Evolutionary conservation across 2,113 vertebrate genomes (phyloP).

Genomic region (Psittacula cyanocephala): DNA sequence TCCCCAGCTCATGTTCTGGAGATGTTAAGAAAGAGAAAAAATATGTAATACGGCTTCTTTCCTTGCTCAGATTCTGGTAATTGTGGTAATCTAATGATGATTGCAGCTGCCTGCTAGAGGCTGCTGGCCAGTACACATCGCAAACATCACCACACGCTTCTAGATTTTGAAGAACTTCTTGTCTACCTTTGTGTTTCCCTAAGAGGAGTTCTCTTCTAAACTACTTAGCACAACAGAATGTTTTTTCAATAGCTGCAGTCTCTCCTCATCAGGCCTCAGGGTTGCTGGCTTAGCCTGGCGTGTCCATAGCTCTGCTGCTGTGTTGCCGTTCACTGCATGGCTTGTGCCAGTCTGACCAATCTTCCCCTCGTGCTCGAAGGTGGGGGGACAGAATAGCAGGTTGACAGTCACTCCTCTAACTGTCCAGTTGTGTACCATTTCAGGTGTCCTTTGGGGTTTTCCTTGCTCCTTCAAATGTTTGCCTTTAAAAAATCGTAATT

Average conservation of each 20-base stretch:
- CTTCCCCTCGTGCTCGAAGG: rapidly evolving
- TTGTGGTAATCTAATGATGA: not conserved
- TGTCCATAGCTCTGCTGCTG: not conserved
- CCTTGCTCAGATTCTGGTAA: not conserved
- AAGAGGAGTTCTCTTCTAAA: not conserved
- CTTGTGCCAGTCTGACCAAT: not conserved
- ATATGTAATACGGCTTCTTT: not conserved
- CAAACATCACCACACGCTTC: not conserved
- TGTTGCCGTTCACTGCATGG: not conserved
- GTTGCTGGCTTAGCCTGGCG: not conserved
- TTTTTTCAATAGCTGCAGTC: not conserved
- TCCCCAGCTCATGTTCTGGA: not conserved
- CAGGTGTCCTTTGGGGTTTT: not conserved
- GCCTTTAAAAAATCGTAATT: not conserved
- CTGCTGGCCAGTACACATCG: not conserved
- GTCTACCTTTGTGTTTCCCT: not conserved
- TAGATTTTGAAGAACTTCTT: not conserved
- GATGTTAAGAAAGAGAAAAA: not conserved
- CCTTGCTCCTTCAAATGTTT: not conserved
- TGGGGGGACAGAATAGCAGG: rapidly evolving
- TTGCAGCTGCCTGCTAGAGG: not conserved
- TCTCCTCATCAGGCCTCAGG: not conserved
- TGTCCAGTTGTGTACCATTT: not conserved
- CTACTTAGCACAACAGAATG: not conserved
- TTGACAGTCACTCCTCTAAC: not conserved